These are phyloP conservation scores for Steinernema hermaphroditum DNA, from an alignment of 2,888 invertebrate species.

Conservation along the genomic window DNA sequence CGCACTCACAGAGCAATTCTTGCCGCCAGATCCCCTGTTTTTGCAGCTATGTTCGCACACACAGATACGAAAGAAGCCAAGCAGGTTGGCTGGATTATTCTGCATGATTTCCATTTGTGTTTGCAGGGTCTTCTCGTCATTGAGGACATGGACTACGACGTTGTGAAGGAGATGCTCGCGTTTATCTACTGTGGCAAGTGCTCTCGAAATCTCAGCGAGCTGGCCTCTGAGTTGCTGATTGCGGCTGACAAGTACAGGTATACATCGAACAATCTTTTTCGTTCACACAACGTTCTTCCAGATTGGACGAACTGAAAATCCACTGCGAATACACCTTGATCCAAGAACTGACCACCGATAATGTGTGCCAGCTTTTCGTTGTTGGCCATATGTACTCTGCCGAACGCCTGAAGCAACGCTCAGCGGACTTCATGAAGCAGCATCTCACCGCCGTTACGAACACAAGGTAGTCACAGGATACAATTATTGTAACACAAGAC, in stretches of 20 bases:
- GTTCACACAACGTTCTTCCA: slow-evolving; percentile 34
- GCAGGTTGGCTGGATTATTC: slow-evolving; percentile 41
- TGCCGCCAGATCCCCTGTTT: slow-evolving; percentile 64
- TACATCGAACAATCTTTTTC: too few species aligned
- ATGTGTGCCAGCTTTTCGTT: slow-evolving; percentile 64
- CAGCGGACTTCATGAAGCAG: slow-evolving; percentile 60
- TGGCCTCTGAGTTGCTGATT: slow-evolving; percentile 63
- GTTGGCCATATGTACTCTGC: slow-evolving; percentile 63
- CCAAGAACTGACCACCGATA: slow-evolving; percentile 58
- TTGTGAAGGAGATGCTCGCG: slow-evolving; percentile 64
- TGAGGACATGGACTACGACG: slow-evolving; percentile 64
- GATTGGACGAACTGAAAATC: slow-evolving; percentile 63
- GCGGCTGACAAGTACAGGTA: slow-evolving; percentile 66
- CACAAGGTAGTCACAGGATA: slow-evolving; percentile 21
- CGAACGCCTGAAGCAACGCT: slow-evolving; percentile 49
- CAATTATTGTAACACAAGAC: too few species aligned
- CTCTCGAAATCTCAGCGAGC: slow-evolving; percentile 56
- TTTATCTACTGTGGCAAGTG: slow-evolving; percentile 65
- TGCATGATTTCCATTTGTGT: too few species aligned
- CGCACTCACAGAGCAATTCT: slow-evolving; percentile 63
- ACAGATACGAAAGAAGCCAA: slow-evolving; percentile 62
- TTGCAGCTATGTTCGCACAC: slow-evolving; percentile 65
- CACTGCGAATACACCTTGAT: slow-evolving; percentile 57
- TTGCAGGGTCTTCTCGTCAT: slow-evolving; percentile 50
- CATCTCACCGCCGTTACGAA: slow-evolving; percentile 41